Base-by-base conservation (phyloP, 2,888 invertebrate genomes). In the Acrobasis repandana region DNA sequence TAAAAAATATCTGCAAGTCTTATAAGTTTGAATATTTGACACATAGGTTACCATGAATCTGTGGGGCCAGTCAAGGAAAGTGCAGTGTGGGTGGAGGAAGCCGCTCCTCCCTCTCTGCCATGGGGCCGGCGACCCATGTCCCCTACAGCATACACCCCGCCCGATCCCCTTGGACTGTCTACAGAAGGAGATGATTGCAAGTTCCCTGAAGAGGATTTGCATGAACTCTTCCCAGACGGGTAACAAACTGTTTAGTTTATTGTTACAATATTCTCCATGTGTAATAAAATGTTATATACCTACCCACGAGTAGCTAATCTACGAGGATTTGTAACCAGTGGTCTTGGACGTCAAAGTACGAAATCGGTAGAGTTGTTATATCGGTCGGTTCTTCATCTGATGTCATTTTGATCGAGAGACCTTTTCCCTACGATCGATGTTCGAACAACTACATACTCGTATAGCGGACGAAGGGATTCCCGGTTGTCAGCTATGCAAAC, bases 51-150 rank as follows among this genome's bases (percentile, higher is more conserved):
- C 77, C 95, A 96, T 85, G 97, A 97, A 83, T 95, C 97, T 10
- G 95, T 98, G 75, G 97, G 97, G 0, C 98, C 99, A 0, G 95
- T 98, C 70, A 99, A 99, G 83, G 99, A 99, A 83, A 98, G 98
- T 71, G 98, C 99, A 8, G 98, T 99, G 4, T 99, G 99, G 99
- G 97, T 99, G 0, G 99, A 99, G 84, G 99, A 99, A 88, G 96
- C 97, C 0, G 96, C 97, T 0, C 94, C 96, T 1, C 96, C 96
- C 63, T 94, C 95, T 20, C 89, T 96, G 60, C 95, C 96, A 11
- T 97, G 97, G 95, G 97, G 97, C 1, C 93, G 97, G 16, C 93
- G 98, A 61, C 96, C 98, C 0, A 93, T 98, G 72, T 96, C 98
- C 0, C 97, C 98, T 0, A 95, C 96, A 1, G 95, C 96, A 38